phyloP scores from a whole-genome alignment of 2,888 invertebrate species.

The Clitarchus hookeri region DNA sequence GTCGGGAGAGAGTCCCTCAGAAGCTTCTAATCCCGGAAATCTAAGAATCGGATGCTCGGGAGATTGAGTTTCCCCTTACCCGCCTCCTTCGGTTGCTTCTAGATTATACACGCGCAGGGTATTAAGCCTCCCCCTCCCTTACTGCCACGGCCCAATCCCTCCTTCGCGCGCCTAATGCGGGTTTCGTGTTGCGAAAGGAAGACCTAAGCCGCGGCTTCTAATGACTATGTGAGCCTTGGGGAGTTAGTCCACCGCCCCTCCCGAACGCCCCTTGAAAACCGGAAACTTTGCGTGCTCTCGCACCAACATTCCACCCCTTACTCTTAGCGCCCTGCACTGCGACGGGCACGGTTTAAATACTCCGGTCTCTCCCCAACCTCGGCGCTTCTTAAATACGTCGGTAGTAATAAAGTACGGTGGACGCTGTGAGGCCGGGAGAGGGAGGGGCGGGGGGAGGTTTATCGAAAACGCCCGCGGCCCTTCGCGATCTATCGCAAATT shows the following conservation, averaged over 20 bases:
- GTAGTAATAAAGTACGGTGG: background rate
- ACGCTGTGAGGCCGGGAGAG: background rate
- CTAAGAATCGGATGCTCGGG: background rate
- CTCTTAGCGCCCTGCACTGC: too few species aligned
- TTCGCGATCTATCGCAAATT: too few species aligned
- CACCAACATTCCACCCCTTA: background rate
- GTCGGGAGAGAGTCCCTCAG: too few species aligned
- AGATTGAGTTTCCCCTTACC: conserved; percentile 11
- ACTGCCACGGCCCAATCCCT: background rate
- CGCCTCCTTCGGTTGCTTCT: background rate
- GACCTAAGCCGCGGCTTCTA: conserved; percentile 8
- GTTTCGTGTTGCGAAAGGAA: background rate
- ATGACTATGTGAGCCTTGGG: background rate
- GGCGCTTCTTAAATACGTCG: background rate
- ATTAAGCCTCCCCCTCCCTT: background rate
- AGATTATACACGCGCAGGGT: conserved; percentile 9
- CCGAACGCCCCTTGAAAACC: background rate
- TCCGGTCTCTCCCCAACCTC: too few species aligned
- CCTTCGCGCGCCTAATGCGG: background rate
- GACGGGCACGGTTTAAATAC: too few species aligned
- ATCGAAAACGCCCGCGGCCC: too few species aligned
- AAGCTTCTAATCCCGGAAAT: background rate
- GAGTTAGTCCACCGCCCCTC: background rate
- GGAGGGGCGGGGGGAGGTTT: background rate
- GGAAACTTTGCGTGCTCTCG: background rate